A percentile compares a stretch with the other conserved stretches of the same genome.
phyloP scores from a whole-genome alignment of 2,113 vertebrate species.

The Tyto alba region DNA sequence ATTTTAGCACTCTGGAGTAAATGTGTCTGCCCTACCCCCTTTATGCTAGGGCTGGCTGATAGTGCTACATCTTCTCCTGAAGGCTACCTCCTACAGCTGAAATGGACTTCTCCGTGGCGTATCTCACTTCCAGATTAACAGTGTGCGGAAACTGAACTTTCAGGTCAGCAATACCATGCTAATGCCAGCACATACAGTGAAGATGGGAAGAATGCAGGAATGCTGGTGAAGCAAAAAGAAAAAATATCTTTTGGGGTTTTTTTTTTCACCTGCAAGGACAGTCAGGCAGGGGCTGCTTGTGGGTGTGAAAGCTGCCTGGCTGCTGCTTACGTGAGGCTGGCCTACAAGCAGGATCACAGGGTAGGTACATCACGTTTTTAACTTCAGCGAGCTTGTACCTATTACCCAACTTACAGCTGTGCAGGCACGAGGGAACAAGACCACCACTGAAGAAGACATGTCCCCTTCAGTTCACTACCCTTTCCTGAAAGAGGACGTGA shows the following conservation, averaged over 20 bases:
- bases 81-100: too few species aligned
- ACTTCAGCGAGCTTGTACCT: rapidly evolving
- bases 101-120: background rate
- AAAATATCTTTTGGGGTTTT: too few species aligned
- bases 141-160: background rate
- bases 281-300: rapidly evolving
- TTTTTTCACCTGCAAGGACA: background rate
- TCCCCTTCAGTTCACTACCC: background rate
- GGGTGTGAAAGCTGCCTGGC: background rate
- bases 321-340: rapidly evolving
- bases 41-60: background rate
- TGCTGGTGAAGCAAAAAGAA: background rate
- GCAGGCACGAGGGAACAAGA: background rate
- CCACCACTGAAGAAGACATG: rapidly evolving
- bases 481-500: background rate
- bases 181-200: rapidly evolving
- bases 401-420: background rate
- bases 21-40: too few species aligned
- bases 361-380: background rate
- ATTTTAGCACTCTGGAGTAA: background rate
- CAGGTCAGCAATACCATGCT: rapidly evolving
- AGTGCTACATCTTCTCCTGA: background rate
- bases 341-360: background rate
- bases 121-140: too few species aligned
- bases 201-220: background rate